Evolutionary conservation across 2,888 invertebrate species (phyloP).

Genomic region (Maniola hyperantus): DNA sequence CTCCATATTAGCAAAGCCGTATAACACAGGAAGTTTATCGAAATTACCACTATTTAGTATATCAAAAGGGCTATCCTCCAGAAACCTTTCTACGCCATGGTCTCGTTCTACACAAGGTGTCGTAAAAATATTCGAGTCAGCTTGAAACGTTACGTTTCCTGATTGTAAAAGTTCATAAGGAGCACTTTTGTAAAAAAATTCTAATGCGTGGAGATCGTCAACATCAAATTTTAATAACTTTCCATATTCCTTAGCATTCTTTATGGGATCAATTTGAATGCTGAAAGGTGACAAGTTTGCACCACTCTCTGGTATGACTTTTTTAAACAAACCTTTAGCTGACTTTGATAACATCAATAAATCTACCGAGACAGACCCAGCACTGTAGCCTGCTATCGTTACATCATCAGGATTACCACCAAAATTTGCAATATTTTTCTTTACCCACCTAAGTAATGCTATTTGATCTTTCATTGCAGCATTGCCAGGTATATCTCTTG

Average conservation of each 20-base stretch:
- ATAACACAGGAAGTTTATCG: conserved; percentile 51
- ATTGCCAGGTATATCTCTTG: conserved; percentile 47
- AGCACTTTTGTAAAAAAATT: conserved; percentile 53
- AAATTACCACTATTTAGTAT: conserved; percentile 47
- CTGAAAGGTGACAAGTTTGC: conserved; percentile 40
- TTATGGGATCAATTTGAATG: conserved; percentile 44
- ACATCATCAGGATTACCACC: conserved; percentile 52
- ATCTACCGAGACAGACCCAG: conserved; percentile 46
- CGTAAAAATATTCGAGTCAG: conserved; percentile 43
- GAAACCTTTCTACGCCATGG: conserved; percentile 44
- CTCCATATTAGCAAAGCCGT: conserved; percentile 54
- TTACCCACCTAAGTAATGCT: conserved; percentile 48
- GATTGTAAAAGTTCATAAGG: conserved; percentile 46
- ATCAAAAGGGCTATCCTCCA: conserved; percentile 50
- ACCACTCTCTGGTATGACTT: conserved; percentile 46
- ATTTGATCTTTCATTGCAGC: conserved; percentile 53
- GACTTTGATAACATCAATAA: conserved; percentile 46
- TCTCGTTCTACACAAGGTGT: conserved; percentile 47
- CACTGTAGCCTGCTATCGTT: conserved; percentile 50
- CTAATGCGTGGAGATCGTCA: conserved; percentile 48
- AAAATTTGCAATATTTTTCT: conserved; percentile 48
- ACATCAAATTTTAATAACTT: conserved; percentile 44
- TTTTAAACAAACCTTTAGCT: conserved; percentile 43
- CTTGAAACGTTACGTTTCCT: conserved; percentile 37
- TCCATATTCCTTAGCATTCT: conserved; percentile 45